Conservation (phyloP, 2,113 vertebrate genomes). For the Nannospalax galili region DNA sequence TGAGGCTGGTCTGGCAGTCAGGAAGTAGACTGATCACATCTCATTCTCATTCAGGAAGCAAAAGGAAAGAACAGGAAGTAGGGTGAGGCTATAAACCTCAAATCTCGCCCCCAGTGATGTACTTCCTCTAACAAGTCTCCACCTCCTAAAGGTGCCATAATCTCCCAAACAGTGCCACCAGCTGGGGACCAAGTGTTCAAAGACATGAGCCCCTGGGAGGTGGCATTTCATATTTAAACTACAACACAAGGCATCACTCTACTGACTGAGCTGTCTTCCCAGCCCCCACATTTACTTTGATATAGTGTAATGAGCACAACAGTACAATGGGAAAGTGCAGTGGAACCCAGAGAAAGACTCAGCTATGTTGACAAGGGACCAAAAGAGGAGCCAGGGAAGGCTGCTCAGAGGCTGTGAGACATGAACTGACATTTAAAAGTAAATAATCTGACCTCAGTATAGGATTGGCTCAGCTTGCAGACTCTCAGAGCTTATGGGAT, state of each 20-base stretch:
- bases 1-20: not conserved
- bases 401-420: not conserved
- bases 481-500: fast-evolving
- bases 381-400: not conserved
- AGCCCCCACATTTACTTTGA: not conserved
- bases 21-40: not conserved
- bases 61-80: not conserved
- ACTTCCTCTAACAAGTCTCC: not conserved
- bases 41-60: not conserved
- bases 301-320: not conserved
- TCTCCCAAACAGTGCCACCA: not conserved
- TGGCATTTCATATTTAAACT: not conserved
- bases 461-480: fast-evolving
- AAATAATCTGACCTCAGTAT: fast-evolving
- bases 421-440: not conserved
- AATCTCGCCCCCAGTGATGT: not conserved
- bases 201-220: not conserved
- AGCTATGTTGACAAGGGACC: not conserved
- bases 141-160: not conserved
- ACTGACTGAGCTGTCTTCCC: not conserved
- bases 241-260: not conserved
- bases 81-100: not conserved
- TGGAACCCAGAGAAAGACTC: not conserved
- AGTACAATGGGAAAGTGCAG: not conserved
- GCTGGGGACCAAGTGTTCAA: not conserved